Percentiles rank a stretch among this genome's conserved stretches.
Evolutionary conservation across 2,888 invertebrate species (phyloP).

Genomic region (Harpalus rubripes): DNA sequence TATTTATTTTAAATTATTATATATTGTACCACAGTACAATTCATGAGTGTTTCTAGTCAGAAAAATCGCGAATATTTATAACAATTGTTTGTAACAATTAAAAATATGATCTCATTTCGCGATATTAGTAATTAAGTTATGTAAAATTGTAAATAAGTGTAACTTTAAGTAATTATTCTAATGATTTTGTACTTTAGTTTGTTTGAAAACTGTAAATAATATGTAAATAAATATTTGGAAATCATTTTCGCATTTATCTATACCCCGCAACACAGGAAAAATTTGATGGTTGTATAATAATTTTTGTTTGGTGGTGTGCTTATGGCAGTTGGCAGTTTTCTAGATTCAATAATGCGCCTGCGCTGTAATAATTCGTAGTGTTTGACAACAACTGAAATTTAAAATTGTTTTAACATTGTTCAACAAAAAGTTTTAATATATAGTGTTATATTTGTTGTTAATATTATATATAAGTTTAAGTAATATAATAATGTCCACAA

Average conservation of each 20-base stretch:
- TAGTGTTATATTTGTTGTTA: neutral
- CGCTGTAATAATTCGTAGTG: neutral
- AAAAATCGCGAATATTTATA: constrained; percentile 41
- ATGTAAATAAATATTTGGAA: constrained; percentile 54
- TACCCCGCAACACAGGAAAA: too few species aligned
- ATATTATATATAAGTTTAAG: neutral
- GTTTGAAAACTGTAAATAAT: constrained; percentile 13
- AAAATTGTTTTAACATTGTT: neutral
- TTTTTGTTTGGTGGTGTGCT: neutral
- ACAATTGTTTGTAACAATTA: constrained; percentile 44
- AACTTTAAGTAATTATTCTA: constrained; percentile 43
- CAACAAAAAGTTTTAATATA: too few species aligned
- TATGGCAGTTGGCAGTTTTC: neutral
- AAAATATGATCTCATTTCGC: constrained; percentile 52
- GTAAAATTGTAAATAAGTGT: constrained; percentile 48
- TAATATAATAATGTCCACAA: neutral
- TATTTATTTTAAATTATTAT: constrained; percentile 62
- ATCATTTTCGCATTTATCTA: neutral
- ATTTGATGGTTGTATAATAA: neutral
- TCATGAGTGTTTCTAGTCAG: constrained; percentile 62
- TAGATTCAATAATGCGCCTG: neutral
- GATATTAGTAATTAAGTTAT: constrained; percentile 24
- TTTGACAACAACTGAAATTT: neutral
- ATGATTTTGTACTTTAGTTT: constrained; percentile 44
- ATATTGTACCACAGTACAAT: constrained; percentile 53